Evolutionary conservation across 2,113 vertebrate species (phyloP), one percentile per base, ranked within the genome.

Genomic region (Felis chaus): DNA sequence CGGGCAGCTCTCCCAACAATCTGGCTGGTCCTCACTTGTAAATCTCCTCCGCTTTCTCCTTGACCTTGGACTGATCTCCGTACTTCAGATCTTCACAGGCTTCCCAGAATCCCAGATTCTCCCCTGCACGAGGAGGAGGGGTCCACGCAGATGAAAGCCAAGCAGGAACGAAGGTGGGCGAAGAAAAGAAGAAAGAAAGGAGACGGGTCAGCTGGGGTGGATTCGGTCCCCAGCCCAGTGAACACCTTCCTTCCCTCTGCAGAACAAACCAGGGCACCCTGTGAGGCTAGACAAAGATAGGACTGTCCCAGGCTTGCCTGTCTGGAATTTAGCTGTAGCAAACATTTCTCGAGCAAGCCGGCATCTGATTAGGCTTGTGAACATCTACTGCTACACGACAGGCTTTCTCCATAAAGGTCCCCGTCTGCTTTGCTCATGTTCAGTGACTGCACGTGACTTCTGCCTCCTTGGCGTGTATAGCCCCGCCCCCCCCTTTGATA

Each of bases 101-200:
- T 98, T 99, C 99, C 99, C 99, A 99, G 99, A 99, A 99, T 23
- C 99, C 99, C 99, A 99, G 98, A 95, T 99, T 99, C 98, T 99
- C 99, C 78, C 99, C 99, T 99, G 97, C 2, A 1, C 0, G 18
- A 57, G 57, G 66, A 50, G n/a, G 36, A n/a, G 11, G 21, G 36
- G 45, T 36, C 61, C 91, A 55, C 0, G 1, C 1, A 53, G 87
- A 80, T 0, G 1, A 55, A 29, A 79, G 71, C 39, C 93, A 3
- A 82, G 25, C 27, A 57, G 97, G 76, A 89, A 71, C 0, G 3
- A 5, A 18, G 31, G 3, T 0, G 16, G 78, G 79, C 94, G 55
- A 85, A 87, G 61, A 90, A 33, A 81, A 18, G 1, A 3, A 61
- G 50, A 68, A 25, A 73, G 8, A 89, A 68, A 63, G 93, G 68